Evolutionary conservation across 2,113 vertebrate species (phyloP).

Genomic region (Eublepharis macularius): DNA sequence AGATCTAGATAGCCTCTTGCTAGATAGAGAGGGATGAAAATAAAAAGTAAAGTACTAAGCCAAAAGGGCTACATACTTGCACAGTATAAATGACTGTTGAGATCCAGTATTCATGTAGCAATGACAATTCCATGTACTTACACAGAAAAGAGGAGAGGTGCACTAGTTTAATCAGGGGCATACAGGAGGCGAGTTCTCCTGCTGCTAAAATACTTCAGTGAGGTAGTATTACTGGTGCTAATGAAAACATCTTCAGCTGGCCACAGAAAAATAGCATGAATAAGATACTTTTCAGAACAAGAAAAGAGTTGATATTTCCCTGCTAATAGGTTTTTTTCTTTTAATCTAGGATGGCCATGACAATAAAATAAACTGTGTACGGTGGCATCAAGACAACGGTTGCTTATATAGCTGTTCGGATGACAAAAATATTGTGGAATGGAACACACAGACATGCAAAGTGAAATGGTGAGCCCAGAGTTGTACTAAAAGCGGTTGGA

Average conservation of each 20-base stretch:
- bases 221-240: too few relatives aligned
- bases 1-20: neutral
- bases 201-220: neutral
- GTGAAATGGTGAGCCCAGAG: constrained; percentile 77
- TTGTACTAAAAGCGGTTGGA: neutral
- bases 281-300: neutral
- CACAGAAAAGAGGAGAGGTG: neutral
- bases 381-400: constrained; percentile 86
- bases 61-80: neutral
- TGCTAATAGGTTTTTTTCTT: neutral
- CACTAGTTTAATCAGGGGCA: neutral
- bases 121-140: neutral
- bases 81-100: neutral
- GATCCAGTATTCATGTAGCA: neutral
- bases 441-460: constrained; percentile 87
- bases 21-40: neutral
- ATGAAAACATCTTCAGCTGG: neutral
- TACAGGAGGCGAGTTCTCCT: neutral
- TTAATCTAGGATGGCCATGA: constrained; percentile 74
- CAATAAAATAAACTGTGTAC: constrained; percentile 83
- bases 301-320: neutral
- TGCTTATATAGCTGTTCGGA: constrained; percentile 91
- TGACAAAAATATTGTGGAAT: constrained; percentile 89
- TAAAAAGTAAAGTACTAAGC: neutral
- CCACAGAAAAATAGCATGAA: neutral